Evolutionary conservation across 2,797 vertebrate species (phyloP).

Genomic region (Perodicticus potto): DNA sequence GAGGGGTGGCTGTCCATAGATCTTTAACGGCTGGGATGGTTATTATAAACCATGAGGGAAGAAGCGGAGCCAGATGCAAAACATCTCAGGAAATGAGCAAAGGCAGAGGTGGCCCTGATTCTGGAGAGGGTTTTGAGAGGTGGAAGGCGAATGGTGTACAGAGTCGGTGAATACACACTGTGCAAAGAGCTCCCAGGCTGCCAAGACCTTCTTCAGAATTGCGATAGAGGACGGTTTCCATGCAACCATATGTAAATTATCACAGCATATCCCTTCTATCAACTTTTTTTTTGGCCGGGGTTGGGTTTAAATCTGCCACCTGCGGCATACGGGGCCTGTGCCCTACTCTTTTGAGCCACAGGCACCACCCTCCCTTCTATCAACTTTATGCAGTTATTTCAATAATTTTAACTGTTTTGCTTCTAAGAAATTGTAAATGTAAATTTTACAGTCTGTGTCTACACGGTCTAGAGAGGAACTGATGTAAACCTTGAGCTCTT

Average conservation of each 20-base stretch:
- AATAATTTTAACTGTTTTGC: constrained; percentile 56
- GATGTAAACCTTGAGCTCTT: not conserved
- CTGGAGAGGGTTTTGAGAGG: constrained; percentile 62
- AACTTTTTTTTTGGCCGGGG: not conserved
- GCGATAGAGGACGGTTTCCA: constrained; percentile 40
- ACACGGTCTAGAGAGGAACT: not conserved
- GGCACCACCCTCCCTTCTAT: no score
- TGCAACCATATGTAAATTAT: not conserved
- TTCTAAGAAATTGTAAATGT: constrained; percentile 58
- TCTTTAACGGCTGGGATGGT: constrained; percentile 56
- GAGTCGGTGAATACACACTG: constrained; percentile 19
- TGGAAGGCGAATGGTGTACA: constrained; percentile 40
- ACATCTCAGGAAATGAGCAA: constrained; percentile 70
- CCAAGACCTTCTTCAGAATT: constrained; percentile 46
- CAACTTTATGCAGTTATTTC: constrained; percentile 58
- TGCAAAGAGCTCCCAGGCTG: constrained; percentile 62
- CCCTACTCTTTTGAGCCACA: no score
- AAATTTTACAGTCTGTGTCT: constrained; percentile 56
- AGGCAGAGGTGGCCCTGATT: constrained; percentile 55
- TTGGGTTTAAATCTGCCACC: no score
- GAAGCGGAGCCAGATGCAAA: constrained; percentile 53
- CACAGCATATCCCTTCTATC: constrained; percentile 67
- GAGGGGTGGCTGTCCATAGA: not conserved
- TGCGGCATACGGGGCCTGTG: no score
- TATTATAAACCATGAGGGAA: constrained; percentile 58